Percentiles rank a stretch among this genome's conserved stretches.
These are phyloP conservation scores for Eulemur mongoz DNA, from an alignment of 2,797 vertebrate species.

Conservation along the genomic window DNA sequence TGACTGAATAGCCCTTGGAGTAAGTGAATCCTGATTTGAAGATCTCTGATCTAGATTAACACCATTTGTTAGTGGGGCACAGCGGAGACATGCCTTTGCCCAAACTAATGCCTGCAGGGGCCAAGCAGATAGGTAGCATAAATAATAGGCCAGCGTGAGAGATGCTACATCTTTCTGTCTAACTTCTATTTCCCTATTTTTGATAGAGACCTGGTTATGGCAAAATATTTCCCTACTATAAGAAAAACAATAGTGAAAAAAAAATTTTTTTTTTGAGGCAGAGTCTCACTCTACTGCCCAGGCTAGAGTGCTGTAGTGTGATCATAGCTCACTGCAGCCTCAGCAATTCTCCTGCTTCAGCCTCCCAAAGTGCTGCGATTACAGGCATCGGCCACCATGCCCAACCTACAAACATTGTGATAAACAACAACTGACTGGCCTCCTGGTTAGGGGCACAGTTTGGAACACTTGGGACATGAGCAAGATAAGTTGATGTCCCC, in stretches of 20 bases:
- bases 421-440: accelerated
- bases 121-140: neutral
- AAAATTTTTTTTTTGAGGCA: neutral
- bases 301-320: neutral
- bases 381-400: neutral
- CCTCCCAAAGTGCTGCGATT: neutral
- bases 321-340: neutral
- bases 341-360: neutral
- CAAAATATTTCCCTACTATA: neutral
- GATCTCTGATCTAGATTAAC: neutral
- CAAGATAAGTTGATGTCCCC: neutral
- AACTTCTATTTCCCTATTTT: neutral
- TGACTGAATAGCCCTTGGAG: neutral
- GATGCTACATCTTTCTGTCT: neutral
- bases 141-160: accelerated
- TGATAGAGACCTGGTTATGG: neutral
- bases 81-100: accelerated
- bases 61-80: accelerated
- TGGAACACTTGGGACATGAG: accelerated
- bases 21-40: neutral
- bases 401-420: neutral
- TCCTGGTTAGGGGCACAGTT: neutral
- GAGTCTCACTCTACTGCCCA: neutral
- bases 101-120: neutral
- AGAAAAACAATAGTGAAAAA: neutral